phyloP scores from a whole-genome alignment of 2,797 vertebrate genomes.

The Acanthurus tractus region DNA sequence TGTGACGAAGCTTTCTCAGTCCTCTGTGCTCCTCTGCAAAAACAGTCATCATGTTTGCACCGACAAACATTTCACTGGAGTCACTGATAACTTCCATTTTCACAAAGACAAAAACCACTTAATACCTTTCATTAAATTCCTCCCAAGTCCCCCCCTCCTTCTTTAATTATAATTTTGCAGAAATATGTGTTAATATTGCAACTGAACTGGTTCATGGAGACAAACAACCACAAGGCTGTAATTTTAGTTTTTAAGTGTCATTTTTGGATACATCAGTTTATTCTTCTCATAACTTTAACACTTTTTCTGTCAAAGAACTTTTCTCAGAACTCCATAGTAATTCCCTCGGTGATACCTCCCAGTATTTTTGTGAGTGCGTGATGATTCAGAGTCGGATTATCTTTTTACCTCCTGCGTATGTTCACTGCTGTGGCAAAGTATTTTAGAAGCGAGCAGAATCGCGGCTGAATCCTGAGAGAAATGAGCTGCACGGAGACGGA shows the following conservation, averaged over 20 bases:
- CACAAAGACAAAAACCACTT: too few species aligned
- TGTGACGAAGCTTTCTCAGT: too few species aligned
- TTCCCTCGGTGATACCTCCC: background rate
- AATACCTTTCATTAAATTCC: too few species aligned
- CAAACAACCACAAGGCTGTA: background rate
- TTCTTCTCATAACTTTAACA: background rate
- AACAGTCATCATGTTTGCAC: too few species aligned
- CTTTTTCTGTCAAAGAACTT: background rate
- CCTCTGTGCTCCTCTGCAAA: too few species aligned
- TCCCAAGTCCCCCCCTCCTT: too few species aligned
- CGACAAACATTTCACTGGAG: too few species aligned
- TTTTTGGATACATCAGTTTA: background rate
- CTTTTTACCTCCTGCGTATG: background rate
- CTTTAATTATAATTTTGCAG: too few species aligned
- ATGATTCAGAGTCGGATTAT: background rate
- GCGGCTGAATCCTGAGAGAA: background rate
- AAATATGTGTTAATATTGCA: too few species aligned
- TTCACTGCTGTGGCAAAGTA: background rate
- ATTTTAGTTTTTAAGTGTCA: background rate
- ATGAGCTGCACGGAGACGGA: conserved; percentile 8
- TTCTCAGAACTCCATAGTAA: background rate
- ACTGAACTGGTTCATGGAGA: too few species aligned
- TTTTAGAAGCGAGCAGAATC: background rate
- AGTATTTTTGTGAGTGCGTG: background rate
- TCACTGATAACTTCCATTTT: too few species aligned